A percentile compares a stretch with the other conserved stretches of the same genome.
Conservation (phyloP, 2,888 invertebrate species). For the Plebejus melissa region DNA sequence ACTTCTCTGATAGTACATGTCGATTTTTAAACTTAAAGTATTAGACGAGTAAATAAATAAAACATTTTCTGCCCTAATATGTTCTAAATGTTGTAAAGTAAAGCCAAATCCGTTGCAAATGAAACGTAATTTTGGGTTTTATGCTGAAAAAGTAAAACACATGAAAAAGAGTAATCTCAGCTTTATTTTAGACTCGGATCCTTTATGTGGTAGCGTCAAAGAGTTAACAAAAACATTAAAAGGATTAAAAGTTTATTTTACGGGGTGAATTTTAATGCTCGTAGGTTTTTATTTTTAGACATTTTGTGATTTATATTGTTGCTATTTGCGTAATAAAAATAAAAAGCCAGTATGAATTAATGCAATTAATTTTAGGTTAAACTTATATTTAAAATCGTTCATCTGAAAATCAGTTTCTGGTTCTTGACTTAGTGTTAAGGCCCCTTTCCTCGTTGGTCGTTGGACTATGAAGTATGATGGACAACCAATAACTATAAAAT, state of each 20-base stretch:
- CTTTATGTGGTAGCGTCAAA: slow-evolving; percentile 17
- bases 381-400: too few species aligned
- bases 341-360: too few species aligned
- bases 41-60: too few species aligned
- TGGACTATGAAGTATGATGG: too few species aligned
- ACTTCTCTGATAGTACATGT: too few species aligned
- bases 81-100: not conserved
- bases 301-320: not conserved
- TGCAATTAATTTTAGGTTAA: too few species aligned
- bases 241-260: slow-evolving; percentile 16
- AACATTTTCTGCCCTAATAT: not conserved
- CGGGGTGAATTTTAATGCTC: not conserved
- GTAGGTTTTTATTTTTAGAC: not conserved
- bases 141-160: slow-evolving; percentile 8
- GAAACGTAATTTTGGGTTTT: slow-evolving; percentile 9
- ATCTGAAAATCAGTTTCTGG: too few species aligned
- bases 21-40: too few species aligned
- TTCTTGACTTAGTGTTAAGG: too few species aligned
- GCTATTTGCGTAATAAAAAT: too few species aligned
- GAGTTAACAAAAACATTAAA: slow-evolving; percentile 22
- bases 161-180: slow-evolving; percentile 5
- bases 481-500: too few species aligned
- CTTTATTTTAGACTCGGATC: slow-evolving; percentile 3
- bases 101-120: not conserved
- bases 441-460: too few species aligned